Base-by-base conservation (phyloP, 2,888 invertebrate genomes). In the Parthenolecanium corni region DNA sequence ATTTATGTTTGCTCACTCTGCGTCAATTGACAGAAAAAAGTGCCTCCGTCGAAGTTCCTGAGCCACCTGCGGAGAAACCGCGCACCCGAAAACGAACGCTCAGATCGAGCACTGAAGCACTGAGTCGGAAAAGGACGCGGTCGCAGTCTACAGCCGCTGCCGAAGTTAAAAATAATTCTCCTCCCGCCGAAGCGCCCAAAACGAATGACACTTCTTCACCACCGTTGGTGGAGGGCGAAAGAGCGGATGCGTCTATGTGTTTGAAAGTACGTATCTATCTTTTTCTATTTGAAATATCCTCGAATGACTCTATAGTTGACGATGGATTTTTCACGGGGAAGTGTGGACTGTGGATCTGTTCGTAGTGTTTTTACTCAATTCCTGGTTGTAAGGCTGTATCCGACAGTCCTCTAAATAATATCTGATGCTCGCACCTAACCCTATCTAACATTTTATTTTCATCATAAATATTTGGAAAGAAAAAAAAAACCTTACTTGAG, bases 231-330 rank as follows among this genome's bases (percentile, higher is more conserved):
- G 61, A 61, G 71, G 76, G 76, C 0, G 87, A 87, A 74, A 88
- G 88, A 69, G 88, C 89, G 0, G 89, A 89, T 72, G 88, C 87
- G 1, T 86, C 88, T 71, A 86, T 89, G 86, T 87, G 87, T 70
- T 78, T 89, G 38, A 89, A 61, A 61, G 61, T 61, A n/a, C 23
- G 61, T 38, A 6, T 31, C 9, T 6, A 9, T 31, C 31, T 31
- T 31, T 9, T 31, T 4, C 9, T 9, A 31, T 31, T 31, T 31
- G 9, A 31, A 31, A 31, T 31, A 31, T 31, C 9, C n/a, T n/a
- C n/a, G n/a, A n/a, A n/a, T n/a, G n/a, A n/a, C n/a, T n/a, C n/a
- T n/a, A n/a, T n/a, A n/a, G n/a, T n/a, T n/a, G n/a, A n/a, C n/a
- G n/a, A n/a, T n/a, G n/a, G n/a, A n/a, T n/a, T n/a, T n/a, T n/a